These are phyloP conservation scores for Glossophaga mutica DNA, from an alignment of 2,797 vertebrate genomes.

Conservation along the genomic window DNA sequence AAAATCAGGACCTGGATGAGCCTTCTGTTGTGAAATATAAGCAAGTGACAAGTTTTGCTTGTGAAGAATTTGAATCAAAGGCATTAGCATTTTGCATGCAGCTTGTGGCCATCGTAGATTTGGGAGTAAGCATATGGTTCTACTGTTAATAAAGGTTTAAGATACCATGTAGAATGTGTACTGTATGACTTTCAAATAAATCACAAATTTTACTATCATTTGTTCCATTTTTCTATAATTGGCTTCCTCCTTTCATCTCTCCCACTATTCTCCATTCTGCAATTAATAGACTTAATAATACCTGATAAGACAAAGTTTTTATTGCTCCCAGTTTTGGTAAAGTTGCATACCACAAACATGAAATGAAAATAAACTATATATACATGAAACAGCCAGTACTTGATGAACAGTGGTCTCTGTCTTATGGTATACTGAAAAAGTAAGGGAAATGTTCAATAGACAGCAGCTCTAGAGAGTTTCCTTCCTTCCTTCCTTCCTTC, in stretches of 20 bases:
- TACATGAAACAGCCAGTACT: not conserved
- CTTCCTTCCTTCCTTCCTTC: no score
- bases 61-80: not conserved
- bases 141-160: not conserved
- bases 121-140: not conserved
- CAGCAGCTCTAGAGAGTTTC: not conserved
- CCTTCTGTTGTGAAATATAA: not conserved
- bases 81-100: not conserved
- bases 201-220: not conserved
- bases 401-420: no score
- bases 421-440: not conserved
- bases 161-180: not conserved
- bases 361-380: not conserved
- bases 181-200: not conserved
- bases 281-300: not conserved
- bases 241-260: not conserved
- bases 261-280: not conserved
- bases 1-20: not conserved
- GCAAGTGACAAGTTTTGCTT: not conserved
- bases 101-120: not conserved
- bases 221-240: not conserved
- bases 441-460: not conserved
- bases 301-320: not conserved
- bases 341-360: not conserved
- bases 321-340: not conserved